phyloP scores from a whole-genome alignment of 2,888 invertebrate genomes.

The Entomobrya proxima region DNA sequence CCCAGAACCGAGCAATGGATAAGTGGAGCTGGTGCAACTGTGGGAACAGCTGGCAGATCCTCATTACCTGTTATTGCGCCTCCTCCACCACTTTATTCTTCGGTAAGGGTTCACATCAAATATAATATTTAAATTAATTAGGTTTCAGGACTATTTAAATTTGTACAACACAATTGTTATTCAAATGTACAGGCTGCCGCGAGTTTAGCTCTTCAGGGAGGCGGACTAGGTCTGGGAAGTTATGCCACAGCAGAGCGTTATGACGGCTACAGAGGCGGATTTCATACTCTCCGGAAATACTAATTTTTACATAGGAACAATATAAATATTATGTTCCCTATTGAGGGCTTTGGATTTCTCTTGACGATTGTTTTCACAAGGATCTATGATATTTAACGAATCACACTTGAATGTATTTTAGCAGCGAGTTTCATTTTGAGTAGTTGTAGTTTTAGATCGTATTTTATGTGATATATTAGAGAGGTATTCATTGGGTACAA shows the following conservation, averaged over 20 bases:
- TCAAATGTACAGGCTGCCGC: slow-evolving; percentile 39
- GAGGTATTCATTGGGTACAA: too few relatives aligned
- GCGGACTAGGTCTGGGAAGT: slow-evolving; percentile 35
- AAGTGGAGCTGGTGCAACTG: slow-evolving; percentile 60
- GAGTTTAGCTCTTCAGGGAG: slow-evolving; percentile 30
- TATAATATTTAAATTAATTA: neutral
- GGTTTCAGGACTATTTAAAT: neutral
- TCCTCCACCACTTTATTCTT: slow-evolving; percentile 63
- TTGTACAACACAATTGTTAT: too few relatives aligned
- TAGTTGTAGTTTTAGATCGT: too few relatives aligned
- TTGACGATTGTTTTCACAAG: neutral
- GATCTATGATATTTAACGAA: neutral
- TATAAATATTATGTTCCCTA: too few relatives aligned
- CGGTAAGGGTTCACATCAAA: slow-evolving; percentile 26
- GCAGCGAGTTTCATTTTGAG: too few relatives aligned
- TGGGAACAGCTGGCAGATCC: slow-evolving; percentile 43
- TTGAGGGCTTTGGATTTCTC: neutral
- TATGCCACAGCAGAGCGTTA: slow-evolving; percentile 48
- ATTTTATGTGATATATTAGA: too few relatives aligned
- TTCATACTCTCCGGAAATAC: slow-evolving; percentile 40
- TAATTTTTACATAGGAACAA: too few relatives aligned
- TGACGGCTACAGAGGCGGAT: slow-evolving; percentile 43
- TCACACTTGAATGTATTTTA: too few relatives aligned
- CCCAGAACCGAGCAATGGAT: slow-evolving; percentile 68
- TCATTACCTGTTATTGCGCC: slow-evolving; percentile 52